Conservation (phyloP, 2,797 vertebrate genomes). For the Cephalopachus bancanus region DNA sequence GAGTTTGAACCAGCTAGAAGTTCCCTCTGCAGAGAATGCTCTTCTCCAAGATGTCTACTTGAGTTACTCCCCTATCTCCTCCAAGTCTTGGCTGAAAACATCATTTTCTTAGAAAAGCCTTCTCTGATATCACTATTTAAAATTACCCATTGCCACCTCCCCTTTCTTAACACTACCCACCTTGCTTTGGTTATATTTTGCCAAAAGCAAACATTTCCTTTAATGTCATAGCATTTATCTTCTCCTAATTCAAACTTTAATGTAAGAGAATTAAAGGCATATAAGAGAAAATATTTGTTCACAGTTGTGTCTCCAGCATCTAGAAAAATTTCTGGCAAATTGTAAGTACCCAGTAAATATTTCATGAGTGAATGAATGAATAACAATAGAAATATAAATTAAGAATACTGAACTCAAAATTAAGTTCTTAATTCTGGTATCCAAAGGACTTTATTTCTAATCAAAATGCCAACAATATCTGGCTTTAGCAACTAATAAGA, state of each 20-base stretch:
- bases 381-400: neutral
- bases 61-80: neutral
- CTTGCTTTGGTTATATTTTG: neutral
- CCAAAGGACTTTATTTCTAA: neutral
- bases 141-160: neutral
- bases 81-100: neutral
- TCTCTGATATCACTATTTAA: neutral
- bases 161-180: fast-evolving
- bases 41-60: neutral
- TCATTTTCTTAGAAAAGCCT: neutral
- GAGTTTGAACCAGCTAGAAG: neutral
- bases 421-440: neutral
- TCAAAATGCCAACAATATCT: neutral
- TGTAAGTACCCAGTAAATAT: neutral
- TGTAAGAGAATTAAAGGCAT: neutral
- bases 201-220: neutral
- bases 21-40: neutral
- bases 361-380: neutral
- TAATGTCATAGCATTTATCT: neutral
- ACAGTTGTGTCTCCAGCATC: neutral
- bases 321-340: neutral
- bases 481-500: neutral
- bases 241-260: neutral
- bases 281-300: neutral
- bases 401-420: neutral